Conservation (phyloP, 2,113 vertebrate genomes). For the Oreocharis arfaki region DNA sequence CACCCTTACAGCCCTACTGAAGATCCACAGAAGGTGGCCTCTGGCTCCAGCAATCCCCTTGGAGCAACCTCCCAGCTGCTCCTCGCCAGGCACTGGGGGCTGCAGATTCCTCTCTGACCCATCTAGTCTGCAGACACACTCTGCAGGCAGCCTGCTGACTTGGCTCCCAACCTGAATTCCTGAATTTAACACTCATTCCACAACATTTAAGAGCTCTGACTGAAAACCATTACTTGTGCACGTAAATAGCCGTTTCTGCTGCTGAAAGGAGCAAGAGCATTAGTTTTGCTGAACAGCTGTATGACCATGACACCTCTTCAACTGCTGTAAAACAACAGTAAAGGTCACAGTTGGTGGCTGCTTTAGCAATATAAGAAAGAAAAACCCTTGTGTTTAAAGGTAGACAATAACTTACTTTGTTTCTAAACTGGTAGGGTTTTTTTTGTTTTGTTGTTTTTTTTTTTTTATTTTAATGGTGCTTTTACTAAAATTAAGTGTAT, state of each 20-base stretch:
- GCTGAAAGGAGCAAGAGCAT: not conserved
- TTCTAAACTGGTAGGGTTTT: not conserved
- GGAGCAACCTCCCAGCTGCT: not conserved
- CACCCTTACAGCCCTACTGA: not conserved
- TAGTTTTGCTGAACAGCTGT: not conserved
- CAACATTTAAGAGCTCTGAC: not conserved
- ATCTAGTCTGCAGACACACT: not conserved
- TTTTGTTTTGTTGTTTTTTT: accelerated
- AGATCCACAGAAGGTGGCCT: not conserved
- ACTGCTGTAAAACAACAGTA: not conserved
- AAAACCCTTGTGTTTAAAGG: not conserved
- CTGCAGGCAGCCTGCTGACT: slow-evolving; percentile 1
- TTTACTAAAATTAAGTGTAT: not conserved
- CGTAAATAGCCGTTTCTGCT: not conserved
- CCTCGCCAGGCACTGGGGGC: not conserved
- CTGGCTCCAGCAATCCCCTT: not conserved
- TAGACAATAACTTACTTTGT: not conserved
- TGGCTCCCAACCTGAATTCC: slow-evolving; percentile 20
- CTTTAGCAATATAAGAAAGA: not conserved
- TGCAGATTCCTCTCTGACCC: not conserved
- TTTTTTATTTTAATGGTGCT: not conserved
- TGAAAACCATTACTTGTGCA: not conserved
- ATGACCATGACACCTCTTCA: not conserved
- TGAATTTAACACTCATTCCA: slow-evolving; percentile 9
- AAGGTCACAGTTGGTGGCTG: not conserved